Conservation (phyloP, 2,888 invertebrate species). For the Noctua pronuba region DNA sequence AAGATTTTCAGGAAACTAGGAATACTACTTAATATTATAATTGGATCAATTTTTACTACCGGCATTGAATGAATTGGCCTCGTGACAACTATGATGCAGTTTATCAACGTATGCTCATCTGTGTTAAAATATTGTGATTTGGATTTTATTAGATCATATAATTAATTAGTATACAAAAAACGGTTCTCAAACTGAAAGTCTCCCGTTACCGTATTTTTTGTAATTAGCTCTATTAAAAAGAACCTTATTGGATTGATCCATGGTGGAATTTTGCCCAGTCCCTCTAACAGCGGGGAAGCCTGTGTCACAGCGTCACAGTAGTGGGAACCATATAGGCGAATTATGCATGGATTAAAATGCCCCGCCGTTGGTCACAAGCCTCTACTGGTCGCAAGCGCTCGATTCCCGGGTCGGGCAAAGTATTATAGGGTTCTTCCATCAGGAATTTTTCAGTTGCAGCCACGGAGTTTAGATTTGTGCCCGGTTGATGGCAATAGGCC, state of each 20-base stretch:
- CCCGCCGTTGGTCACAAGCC: neutral
- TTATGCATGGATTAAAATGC: neutral
- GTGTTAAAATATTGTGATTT: conserved; percentile 54
- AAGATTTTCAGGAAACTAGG: conserved; percentile 4
- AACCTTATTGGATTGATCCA: neutral
- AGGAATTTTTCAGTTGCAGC: neutral
- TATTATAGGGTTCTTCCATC: neutral
- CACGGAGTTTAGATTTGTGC: neutral
- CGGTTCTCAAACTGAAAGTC: conserved; percentile 70
- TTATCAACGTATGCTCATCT: conserved; percentile 29
- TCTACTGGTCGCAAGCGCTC: neutral
- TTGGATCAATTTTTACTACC: conserved; percentile 28
- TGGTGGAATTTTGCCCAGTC: neutral
- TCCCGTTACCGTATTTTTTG: neutral
- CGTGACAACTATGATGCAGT: conserved; percentile 38
- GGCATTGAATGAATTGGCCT: conserved; percentile 51
- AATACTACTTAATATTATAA: conserved; percentile 30
- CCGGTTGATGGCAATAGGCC: no score
- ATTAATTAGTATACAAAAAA: conserved; percentile 67
- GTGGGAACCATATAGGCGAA: neutral
- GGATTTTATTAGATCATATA: conserved; percentile 59
- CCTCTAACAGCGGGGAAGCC: neutral
- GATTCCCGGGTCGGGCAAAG: neutral
- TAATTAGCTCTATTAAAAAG: no score
- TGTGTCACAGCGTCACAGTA: neutral